These are phyloP conservation scores for Echinops telfairi DNA, from an alignment of 2,113 vertebrate genomes.

Conservation along the genomic window DNA sequence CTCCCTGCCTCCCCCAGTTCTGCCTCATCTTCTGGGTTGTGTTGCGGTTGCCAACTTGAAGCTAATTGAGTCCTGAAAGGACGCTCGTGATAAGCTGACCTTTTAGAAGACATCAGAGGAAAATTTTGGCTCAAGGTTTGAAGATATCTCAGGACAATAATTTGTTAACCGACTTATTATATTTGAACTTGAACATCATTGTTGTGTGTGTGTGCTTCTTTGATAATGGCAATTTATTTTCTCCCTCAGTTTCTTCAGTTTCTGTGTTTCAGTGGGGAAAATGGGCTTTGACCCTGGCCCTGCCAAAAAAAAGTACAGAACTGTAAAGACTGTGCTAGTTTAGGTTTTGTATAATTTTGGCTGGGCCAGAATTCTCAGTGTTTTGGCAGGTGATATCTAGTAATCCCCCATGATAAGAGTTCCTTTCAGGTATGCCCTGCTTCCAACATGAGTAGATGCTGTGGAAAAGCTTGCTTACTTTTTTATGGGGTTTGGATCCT, in stretches of 20 bases:
- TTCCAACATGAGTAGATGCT: too few species aligned
- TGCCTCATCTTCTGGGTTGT: not conserved
- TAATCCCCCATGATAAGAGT: too few species aligned
- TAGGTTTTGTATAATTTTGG: too few species aligned
- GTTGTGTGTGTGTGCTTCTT: constrained; percentile 57
- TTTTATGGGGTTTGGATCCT: too few species aligned
- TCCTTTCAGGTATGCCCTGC: too few species aligned
- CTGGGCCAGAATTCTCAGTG: too few species aligned
- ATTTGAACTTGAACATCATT: not conserved
- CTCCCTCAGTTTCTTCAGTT: not conserved
- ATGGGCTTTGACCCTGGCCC: not conserved
- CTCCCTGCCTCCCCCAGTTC: not conserved
- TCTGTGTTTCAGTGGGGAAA: not conserved
- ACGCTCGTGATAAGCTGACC: too few species aligned
- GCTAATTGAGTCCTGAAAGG: not conserved
- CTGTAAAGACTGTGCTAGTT: too few species aligned
- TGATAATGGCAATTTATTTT: not conserved
- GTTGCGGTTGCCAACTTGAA: not conserved
- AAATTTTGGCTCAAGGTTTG: not conserved
- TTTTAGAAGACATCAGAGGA: not conserved
- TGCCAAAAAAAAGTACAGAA: too few species aligned
- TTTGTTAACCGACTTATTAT: not conserved
- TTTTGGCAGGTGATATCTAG: too few species aligned
- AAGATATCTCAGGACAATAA: not conserved
- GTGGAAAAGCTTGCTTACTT: too few species aligned